These are phyloP conservation scores for Crypturellus undulatus DNA, from an alignment of 2,113 vertebrate genomes.

Conservation along the genomic window DNA sequence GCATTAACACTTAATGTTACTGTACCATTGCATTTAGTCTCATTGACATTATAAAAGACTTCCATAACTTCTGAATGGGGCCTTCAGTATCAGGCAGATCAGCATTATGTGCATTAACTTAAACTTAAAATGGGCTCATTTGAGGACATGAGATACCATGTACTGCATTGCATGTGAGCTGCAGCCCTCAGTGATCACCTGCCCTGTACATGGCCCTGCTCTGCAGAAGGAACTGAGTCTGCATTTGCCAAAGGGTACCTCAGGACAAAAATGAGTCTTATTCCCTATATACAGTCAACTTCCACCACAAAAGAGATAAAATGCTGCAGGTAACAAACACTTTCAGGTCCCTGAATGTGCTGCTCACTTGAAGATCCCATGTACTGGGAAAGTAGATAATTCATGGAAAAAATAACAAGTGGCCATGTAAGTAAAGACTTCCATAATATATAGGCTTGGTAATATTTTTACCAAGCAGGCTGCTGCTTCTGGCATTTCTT, in stretches of 20 bases:
- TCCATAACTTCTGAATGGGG: neutral
- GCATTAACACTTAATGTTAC: neutral
- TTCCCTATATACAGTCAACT: neutral
- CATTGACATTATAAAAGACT: neutral
- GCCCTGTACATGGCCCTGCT: neutral
- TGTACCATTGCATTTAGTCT: neutral
- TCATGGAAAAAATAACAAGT: neutral
- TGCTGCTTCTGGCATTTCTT: neutral
- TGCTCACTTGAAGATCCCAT: neutral
- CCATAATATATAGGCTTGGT: neutral
- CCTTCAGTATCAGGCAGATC: rapidly evolving
- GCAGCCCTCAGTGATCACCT: neutral
- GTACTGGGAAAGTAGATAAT: neutral
- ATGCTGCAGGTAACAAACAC: neutral
- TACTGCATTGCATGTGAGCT: neutral
- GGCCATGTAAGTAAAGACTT: neutral
- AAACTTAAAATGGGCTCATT: neutral
- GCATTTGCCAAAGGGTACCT: neutral
- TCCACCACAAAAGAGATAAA: neutral
- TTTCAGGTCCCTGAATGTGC: neutral
- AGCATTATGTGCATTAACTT: neutral
- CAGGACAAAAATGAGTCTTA: neutral
- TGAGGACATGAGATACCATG: neutral
- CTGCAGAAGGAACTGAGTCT: neutral
- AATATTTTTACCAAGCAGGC: neutral